A percentile compares a stretch with the other conserved stretches of the same genome.
Evolutionary conservation across 2,797 vertebrate species (phyloP).

Genomic region (Pristis pectinata): DNA sequence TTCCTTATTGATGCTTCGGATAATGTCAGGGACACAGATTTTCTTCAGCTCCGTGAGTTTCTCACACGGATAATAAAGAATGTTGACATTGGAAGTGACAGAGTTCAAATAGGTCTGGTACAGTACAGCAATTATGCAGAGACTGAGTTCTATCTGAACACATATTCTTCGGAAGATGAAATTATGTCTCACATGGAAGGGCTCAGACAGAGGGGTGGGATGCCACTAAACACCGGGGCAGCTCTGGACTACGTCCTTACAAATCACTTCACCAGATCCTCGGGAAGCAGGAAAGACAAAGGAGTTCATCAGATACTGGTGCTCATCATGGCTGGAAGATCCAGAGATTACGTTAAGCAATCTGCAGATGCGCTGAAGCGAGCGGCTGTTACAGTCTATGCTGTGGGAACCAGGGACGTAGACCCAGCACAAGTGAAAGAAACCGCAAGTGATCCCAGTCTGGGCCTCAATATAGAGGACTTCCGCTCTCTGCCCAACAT

Average conservation of each 20-base stretch:
- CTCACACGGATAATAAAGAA: conserved; percentile 67
- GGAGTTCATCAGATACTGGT: conserved; percentile 77
- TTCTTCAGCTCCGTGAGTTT: conserved; percentile 72
- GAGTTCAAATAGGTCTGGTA: conserved; percentile 77
- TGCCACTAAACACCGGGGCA: conserved; percentile 16
- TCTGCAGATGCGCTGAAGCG: conserved; percentile 68
- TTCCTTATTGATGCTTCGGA: conserved; percentile 87
- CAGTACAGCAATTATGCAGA: conserved; percentile 64
- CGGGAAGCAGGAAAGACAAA: conserved; percentile 65
- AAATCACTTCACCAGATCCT: conserved; percentile 26
- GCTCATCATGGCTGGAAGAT: conserved; percentile 78
- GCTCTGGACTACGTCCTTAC: conserved; percentile 14
- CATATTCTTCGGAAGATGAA: conserved; percentile 44
- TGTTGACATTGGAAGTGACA: conserved; percentile 77
- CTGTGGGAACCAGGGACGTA: conserved; percentile 73
- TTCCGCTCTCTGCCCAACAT: conserved; percentile 44
- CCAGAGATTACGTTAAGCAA: conserved; percentile 75
- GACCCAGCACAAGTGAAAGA: conserved; percentile 54
- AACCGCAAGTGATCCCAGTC: conserved; percentile 61
- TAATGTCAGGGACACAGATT: conserved; percentile 57
- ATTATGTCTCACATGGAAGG: neutral
- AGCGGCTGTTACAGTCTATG: conserved; percentile 67
- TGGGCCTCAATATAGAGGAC: neutral
- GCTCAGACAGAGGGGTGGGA: neutral
- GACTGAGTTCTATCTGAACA: conserved; percentile 76